Base-by-base conservation (phyloP, 2,888 invertebrate species). In the Gastrophysa polygoni region DNA sequence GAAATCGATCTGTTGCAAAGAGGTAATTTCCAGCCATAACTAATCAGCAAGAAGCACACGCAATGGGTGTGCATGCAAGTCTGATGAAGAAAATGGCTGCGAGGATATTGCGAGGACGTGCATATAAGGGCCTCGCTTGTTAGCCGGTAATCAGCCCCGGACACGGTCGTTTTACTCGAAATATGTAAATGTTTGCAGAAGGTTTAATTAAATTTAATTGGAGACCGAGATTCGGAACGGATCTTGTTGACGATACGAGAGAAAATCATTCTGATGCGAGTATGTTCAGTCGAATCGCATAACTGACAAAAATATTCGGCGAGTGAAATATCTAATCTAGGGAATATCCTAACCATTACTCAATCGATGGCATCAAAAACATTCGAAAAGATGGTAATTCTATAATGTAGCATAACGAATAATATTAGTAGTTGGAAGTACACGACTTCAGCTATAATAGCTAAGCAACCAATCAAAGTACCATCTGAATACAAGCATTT, bases 131-230 rank as follows among this genome's bases (percentile, higher is more conserved):
- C 56, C 56, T 44, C 59, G 66, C 58, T 60, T 66, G 66, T 66
- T 66, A 48, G 44, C 50, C 43, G 55, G 16, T 66, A 63, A 63
- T 63, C 56, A 3, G 52, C 61, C 57, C 59, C 51, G 47, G 63
- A 63, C 59, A 66, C 54, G 66, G 61, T 55, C 66, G 20, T 58
- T 47, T 63, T 60, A 46, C 50, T 66, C 59, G 50, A 63, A 66
- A 66, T 66, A 66, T 61, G 66, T 59, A 61, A 63, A 59, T 63
- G 61, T 66, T 66, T 61, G 61, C 56, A 48, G 57, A 58, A 38
- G 50, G 50, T 61, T 66, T 66, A 66, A 66, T 66, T 61, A 65
- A 65, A 18, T 62, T 59, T 57, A 54, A 57, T 48, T 57, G 50
- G 52, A 20, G 47, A 55, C 46, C 54, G 62, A 47, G 59, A 61